These are phyloP conservation scores for Coelogynopora nodosa DNA, from an alignment of 2,888 invertebrate genomes.

Conservation along the genomic window DNA sequence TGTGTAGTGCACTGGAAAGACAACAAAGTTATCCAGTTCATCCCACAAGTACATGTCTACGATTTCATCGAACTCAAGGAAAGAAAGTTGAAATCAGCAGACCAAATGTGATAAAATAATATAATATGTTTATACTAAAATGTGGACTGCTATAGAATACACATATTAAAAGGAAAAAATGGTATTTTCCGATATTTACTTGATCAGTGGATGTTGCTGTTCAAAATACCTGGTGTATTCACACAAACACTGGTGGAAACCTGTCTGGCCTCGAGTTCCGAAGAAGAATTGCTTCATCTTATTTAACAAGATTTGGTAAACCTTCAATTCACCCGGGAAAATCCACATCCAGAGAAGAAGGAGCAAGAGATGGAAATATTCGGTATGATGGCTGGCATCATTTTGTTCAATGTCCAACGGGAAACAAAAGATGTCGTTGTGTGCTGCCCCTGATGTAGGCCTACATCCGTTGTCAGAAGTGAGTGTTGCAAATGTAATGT, in stretches of 20 bases:
- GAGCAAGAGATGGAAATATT: not conserved
- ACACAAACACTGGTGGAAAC: not conserved
- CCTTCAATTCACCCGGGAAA: not conserved
- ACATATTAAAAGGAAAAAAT: not conserved
- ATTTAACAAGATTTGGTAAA: not conserved
- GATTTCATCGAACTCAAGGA: conserved; percentile 18
- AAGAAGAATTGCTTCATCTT: not conserved
- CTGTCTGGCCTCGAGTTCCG: not conserved
- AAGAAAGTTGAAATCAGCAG: conserved; percentile 15
- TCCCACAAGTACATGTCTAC: conserved; percentile 4
- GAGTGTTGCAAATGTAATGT: conserved; percentile 28
- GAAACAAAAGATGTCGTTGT: not conserved
- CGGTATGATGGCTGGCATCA: not conserved
- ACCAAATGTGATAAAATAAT: conserved; percentile 6
- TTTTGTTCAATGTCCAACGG: not conserved
- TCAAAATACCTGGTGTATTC: not conserved
- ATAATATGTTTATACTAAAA: conserved; percentile 18
- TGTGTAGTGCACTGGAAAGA: conserved; percentile 20
- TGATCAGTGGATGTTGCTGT: not conserved
- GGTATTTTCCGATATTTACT: not conserved
- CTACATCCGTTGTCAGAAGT: not conserved
- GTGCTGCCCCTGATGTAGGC: no score
- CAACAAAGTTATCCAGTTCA: conserved; percentile 24
- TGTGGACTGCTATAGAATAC: conserved; percentile 10
- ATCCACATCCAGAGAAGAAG: not conserved